Percentiles rank a stretch among this genome's conserved stretches.
These are phyloP conservation scores for Arctopsyche grandis DNA, from an alignment of 1,140 invertebrate species.

Conservation along the genomic window DNA sequence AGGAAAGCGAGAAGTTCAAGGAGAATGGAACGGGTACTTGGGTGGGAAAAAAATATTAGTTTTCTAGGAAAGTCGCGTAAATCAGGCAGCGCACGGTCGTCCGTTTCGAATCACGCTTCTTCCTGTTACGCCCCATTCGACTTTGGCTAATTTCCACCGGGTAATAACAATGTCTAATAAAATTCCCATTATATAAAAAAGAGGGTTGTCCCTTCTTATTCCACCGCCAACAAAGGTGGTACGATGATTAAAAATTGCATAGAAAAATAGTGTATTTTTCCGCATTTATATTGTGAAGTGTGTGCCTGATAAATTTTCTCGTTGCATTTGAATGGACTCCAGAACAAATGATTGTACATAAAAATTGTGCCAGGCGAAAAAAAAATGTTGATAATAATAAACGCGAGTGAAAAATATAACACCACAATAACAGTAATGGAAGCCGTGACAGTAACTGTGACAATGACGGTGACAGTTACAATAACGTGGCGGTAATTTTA, in stretches of 20 bases:
- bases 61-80: conserved; percentile 35
- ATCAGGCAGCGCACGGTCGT: conserved; percentile 21
- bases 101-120: conserved; percentile 37
- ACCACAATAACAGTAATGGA: conserved; percentile 24
- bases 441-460: conserved; percentile 26
- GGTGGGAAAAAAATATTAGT: not conserved
- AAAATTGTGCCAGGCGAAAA: not conserved
- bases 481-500: conserved; percentile 19
- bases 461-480: conserved; percentile 25
- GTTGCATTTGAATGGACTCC: too few species aligned
- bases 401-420: not conserved
- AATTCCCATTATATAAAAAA: conserved; percentile 2
- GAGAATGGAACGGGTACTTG: not conserved
- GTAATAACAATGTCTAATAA: conserved; percentile 6
- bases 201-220: not conserved
- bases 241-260: too few species aligned
- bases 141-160: conserved; percentile 14
- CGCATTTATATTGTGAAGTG: too few species aligned
- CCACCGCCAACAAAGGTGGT: too few species aligned
- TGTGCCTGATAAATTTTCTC: too few species aligned
- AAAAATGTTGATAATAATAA: not conserved
- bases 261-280: too few species aligned
- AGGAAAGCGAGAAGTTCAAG: conserved; percentile 3
- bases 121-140: conserved; percentile 35
- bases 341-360: too few species aligned